phyloP scores from a whole-genome alignment of 2,113 vertebrate genomes.

The Corythaixoides concolor region DNA sequence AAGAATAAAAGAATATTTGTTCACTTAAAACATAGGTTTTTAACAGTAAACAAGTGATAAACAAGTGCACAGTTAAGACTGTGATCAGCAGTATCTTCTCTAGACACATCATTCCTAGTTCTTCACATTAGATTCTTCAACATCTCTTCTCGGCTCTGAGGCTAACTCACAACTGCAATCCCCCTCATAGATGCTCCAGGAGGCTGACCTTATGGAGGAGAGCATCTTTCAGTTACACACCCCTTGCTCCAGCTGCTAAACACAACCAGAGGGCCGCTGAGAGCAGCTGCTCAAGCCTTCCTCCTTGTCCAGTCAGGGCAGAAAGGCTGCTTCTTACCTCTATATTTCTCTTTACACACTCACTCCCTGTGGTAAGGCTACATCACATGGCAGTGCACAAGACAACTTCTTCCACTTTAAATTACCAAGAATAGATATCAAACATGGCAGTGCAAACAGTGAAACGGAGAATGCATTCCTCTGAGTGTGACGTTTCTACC shows the following conservation, averaged over 20 bases:
- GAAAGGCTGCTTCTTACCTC: background rate
- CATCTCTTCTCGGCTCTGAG: background rate
- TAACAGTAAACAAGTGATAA: background rate
- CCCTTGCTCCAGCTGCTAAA: background rate
- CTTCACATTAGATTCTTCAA: background rate
- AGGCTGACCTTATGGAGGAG: background rate
- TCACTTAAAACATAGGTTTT: background rate
- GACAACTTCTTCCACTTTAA: background rate
- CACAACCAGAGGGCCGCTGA: fast-evolving
- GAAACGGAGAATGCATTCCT: background rate
- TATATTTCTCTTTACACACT: background rate
- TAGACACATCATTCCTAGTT: background rate
- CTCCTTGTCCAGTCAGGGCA: background rate
- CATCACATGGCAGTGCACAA: fast-evolving
- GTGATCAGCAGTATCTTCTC: background rate
- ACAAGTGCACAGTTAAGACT: background rate
- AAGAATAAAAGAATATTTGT: background rate
- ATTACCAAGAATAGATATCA: background rate
- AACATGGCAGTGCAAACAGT: background rate
- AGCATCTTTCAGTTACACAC: background rate
- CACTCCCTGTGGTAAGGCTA: background rate
- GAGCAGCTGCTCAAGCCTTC: background rate
- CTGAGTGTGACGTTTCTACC: background rate
- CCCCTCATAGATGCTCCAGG: fast-evolving
- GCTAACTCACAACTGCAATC: background rate